These are phyloP conservation scores for Biston betularia DNA, from an alignment of 2,888 invertebrate species.

Conservation along the genomic window DNA sequence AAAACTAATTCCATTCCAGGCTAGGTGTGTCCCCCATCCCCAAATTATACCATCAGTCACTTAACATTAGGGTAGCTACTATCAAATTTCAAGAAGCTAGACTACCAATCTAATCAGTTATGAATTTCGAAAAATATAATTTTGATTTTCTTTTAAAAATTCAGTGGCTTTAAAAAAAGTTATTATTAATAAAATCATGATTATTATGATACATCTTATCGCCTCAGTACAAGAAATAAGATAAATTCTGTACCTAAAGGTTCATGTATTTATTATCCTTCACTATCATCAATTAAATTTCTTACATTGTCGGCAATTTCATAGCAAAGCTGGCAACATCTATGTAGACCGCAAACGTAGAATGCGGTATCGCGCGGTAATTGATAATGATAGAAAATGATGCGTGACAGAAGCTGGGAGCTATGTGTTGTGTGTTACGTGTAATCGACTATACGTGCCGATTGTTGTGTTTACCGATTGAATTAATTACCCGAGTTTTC, in stretches of 20 bases:
- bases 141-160: neutral
- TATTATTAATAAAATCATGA: neutral
- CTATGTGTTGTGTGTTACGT: conserved; percentile 64
- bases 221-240: no score
- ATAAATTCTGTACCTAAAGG: no score
- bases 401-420: conserved; percentile 82
- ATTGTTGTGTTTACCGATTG: conserved; percentile 53
- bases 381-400: conserved; percentile 83
- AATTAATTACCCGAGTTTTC: conserved; percentile 31
- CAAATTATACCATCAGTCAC: no score
- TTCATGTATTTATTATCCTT: neutral
- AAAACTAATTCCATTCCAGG: no score
- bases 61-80: no score
- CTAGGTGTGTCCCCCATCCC: no score
- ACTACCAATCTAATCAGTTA: no score
- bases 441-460: conserved; percentile 62
- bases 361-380: conserved; percentile 64
- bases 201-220: no score
- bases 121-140: no score
- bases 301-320: conserved; percentile 37
- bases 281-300: conserved; percentile 8
- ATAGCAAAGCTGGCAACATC: conserved; percentile 60
- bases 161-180: neutral
- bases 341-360: conserved; percentile 58
- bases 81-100: no score